A percentile compares a stretch with the other conserved stretches of the same genome.
phyloP scores from a whole-genome alignment of 1,140 invertebrate genomes.

The Heterodera carotae region DNA sequence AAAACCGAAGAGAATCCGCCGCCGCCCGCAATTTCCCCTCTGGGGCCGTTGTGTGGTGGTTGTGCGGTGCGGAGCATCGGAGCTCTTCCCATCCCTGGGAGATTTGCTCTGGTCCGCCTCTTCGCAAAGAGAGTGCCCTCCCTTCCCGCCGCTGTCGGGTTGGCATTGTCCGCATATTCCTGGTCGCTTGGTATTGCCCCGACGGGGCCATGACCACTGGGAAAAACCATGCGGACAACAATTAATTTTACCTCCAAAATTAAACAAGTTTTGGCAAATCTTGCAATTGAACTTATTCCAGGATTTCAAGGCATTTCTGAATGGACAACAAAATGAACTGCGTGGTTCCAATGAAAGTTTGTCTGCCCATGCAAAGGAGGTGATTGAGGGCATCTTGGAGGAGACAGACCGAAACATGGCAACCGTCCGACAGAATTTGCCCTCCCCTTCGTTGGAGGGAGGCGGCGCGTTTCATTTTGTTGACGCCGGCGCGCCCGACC shows the following conservation, averaged over 20 bases:
- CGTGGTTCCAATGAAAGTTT: conserved; percentile 1
- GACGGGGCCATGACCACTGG: background rate
- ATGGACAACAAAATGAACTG: background rate
- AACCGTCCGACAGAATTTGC: conserved; percentile 43
- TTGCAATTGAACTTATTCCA: background rate
- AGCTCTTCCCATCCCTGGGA: background rate
- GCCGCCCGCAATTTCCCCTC: background rate
- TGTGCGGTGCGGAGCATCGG: background rate
- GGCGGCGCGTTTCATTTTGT: conserved; percentile 47
- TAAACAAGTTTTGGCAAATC: background rate
- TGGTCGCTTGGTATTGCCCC: background rate
- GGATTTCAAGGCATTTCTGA: background rate
- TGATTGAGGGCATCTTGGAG: conserved; percentile 37
- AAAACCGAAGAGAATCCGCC: background rate
- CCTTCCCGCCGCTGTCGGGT: background rate
- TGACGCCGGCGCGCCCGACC: conserved; percentile 42
- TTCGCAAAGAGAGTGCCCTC: background rate
- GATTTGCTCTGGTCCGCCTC: background rate
- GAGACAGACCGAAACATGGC: conserved; percentile 42
- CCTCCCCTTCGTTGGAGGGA: conserved; percentile 41
- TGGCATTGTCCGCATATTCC: background rate
- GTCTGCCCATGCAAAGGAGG: conserved; percentile 11
- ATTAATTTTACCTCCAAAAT: background rate
- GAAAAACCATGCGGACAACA: background rate
- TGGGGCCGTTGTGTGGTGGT: background rate